These are phyloP conservation scores for Galbula dea DNA, from an alignment of 2,113 vertebrate genomes.

Conservation along the genomic window DNA sequence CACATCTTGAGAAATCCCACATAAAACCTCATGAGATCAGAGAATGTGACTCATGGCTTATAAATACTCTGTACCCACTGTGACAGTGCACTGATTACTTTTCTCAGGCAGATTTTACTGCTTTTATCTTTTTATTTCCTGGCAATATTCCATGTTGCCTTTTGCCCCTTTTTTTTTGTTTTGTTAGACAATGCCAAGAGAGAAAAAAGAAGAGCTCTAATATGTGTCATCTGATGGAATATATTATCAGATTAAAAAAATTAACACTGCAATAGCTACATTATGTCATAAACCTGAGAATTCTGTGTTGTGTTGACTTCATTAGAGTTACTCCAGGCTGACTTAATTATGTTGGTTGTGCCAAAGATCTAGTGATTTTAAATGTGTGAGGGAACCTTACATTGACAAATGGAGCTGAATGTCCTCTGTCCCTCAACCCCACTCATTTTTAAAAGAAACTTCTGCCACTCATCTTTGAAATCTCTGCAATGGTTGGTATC, in stretches of 20 bases:
- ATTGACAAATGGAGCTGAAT: slow-evolving; percentile 26
- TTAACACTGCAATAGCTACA: neutral
- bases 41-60: neutral
- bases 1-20: neutral
- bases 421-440: neutral
- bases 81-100: neutral
- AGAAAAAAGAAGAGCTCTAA: neutral
- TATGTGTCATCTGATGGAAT: neutral
- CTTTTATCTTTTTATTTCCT: neutral
- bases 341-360: neutral
- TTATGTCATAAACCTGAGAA: neutral
- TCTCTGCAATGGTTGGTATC: neutral
- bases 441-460: neutral
- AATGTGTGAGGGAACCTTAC: slow-evolving; percentile 9
- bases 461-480: neutral
- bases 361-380: neutral
- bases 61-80: neutral
- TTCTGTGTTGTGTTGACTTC: slow-evolving; percentile 7
- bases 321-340: neutral
- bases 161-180: neutral
- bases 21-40: neutral
- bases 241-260: slow-evolving; percentile 22
- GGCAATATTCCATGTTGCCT: neutral
- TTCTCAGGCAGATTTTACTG: neutral
- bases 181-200: neutral